Base-by-base conservation (phyloP, 2,113 vertebrate species). In the Beaufortia kweichowensis region DNA sequence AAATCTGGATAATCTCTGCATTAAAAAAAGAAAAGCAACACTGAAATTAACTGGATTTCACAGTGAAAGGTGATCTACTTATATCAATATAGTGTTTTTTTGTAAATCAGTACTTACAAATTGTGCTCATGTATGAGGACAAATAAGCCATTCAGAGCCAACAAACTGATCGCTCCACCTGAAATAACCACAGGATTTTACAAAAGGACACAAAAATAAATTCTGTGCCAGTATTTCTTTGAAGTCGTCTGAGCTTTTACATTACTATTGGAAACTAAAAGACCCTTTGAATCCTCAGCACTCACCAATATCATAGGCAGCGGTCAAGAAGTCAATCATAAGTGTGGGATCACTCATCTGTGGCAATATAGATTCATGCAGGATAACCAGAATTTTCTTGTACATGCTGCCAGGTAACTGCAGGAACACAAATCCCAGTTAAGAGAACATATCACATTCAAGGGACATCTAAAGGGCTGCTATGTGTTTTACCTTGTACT, bases 71-170 rank as follows among this genome's bases (percentile, higher is more conserved):
- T 12, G 9, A 8, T 3, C 6, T 39, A 4, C 7, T 35, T 43
- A 43, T 12, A 4, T 35, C 33, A 35, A 35, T n/a, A n/a, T n/a
- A 35, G 33, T 4, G 33, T 35, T 35, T 35, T 35, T n/a, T n/a
- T n/a, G n/a, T n/a, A n/a, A n/a, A n/a, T n/a, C n/a, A n/a, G n/a
- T n/a, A 95, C 97, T 98, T 90, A 99, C 97, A 99, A 82, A 81
- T 99, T 99, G 87, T 99, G 95, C 35, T 98, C 84, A 75, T 98
- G 95, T 61, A 99, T 97, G 83, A 99, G 90, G 71, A 98, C 83
- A 79, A 99, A 99, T 8, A 99, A 92, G 21, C 97, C 97, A 14
- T 98, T 98, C 63, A 99, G 89, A 31, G 96, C 96, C 56, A 99
- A 85, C 59, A 99, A 93, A 77, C 96, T 98, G 86, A 99, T 91